These are phyloP conservation scores for Coptotermes formosanus DNA, from an alignment of 1,140 invertebrate species.

Conservation along the genomic window DNA sequence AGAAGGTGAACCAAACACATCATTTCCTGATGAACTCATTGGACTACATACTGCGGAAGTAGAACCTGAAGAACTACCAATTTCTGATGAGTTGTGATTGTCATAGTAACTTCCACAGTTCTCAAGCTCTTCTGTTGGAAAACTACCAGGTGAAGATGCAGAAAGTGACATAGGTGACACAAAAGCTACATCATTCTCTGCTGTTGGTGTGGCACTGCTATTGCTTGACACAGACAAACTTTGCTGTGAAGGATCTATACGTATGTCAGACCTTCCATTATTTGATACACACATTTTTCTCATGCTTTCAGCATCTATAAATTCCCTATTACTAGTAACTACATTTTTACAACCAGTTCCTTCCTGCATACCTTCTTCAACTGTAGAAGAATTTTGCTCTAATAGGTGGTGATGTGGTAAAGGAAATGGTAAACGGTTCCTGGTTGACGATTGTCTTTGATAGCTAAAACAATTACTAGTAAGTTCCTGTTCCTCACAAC, in stretches of 20 bases:
- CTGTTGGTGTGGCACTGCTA: background rate
- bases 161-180: conserved; percentile 33
- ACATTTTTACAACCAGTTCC: background rate
- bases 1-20: conserved; percentile 9
- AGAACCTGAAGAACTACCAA: background rate
- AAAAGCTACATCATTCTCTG: conserved; percentile 11
- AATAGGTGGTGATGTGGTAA: background rate
- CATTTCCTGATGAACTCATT: conserved; percentile 11
- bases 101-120: conserved; percentile 22
- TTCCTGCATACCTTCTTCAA: conserved; percentile 11
- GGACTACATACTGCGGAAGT: conserved; percentile 4
- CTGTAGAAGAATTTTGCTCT: conserved; percentile 20
- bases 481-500: conserved; percentile 15
- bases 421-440: conserved; percentile 18
- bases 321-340: conserved; percentile 6
- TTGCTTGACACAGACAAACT: background rate
- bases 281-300: background rate
- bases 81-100: conserved; percentile 4
- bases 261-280: conserved; percentile 14
- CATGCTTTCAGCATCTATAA: conserved; percentile 17
- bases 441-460: conserved; percentile 26
- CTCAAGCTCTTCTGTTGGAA: conserved; percentile 21
- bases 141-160: conserved; percentile 27
- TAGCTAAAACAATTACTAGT: conserved; percentile 30
- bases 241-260: conserved; percentile 20